Conservation (phyloP, 2,113 vertebrate genomes). For the Melanerpes aurifrons region DNA sequence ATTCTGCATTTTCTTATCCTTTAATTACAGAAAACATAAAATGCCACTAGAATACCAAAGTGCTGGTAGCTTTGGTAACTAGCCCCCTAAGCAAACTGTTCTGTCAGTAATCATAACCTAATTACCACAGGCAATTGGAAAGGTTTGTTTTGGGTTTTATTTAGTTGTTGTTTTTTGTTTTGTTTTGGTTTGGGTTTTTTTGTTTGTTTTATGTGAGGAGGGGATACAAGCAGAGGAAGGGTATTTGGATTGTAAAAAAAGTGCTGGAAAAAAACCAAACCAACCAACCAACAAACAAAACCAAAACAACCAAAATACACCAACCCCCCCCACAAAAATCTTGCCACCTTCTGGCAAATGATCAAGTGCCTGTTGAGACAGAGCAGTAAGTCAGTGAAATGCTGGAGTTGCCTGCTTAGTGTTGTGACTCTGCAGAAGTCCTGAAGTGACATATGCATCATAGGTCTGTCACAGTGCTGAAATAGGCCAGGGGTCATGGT, state of each 20-base stretch:
- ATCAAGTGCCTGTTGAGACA: conserved; percentile 69
- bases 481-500: conserved; percentile 74
- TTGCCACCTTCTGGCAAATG: conserved; percentile 30
- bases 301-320: no score
- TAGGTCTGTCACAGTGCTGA: conserved; percentile 78
- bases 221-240: neutral
- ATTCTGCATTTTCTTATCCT: conserved; percentile 27
- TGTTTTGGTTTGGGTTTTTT: neutral
- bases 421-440: conserved; percentile 75
- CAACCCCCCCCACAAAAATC: neutral
- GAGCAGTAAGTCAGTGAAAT: conserved; percentile 54
- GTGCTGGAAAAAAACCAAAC: neutral
- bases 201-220: neutral
- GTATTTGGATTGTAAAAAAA: conserved; percentile 1
- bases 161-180: neutral
- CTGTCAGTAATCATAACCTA: conserved; percentile 64
- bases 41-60: conserved; percentile 53
- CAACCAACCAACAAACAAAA: no score
- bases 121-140: conserved; percentile 60
- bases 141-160: neutral
- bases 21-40: conserved; percentile 57
- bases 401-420: conserved; percentile 55
- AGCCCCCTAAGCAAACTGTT: conserved; percentile 64
- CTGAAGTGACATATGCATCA: conserved; percentile 85
- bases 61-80: conserved; percentile 68